These are phyloP conservation scores for Hephaestus fuliginosus DNA, from an alignment of 2,797 vertebrate species.

Conservation along the genomic window DNA sequence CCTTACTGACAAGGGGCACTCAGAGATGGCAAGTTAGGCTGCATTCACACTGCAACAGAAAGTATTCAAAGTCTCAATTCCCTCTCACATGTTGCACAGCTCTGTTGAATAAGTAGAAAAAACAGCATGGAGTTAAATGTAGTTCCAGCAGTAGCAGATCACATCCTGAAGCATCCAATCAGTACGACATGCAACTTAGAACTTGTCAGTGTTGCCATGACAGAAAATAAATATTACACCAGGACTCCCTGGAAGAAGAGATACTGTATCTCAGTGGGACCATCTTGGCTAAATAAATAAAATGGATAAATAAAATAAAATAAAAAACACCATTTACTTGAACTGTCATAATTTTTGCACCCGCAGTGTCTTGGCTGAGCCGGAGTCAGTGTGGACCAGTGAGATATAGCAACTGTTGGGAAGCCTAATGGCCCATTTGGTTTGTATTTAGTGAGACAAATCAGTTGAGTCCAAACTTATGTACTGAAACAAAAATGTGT, in stretches of 20 bases:
- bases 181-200: conserved; percentile 8
- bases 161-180: conserved; percentile 19
- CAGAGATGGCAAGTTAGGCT: conserved; percentile 9
- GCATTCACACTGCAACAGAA: not conserved
- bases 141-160: conserved; percentile 14
- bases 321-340: conserved; percentile 37
- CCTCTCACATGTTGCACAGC: conserved; percentile 15
- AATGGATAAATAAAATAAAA: too few species aligned
- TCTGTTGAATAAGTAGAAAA: not conserved
- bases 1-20: not conserved
- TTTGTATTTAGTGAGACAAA: conserved; percentile 48
- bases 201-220: conserved; percentile 46
- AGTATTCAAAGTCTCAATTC: not conserved
- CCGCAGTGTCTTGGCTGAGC: conserved; percentile 37
- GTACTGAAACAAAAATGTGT: conserved; percentile 49
- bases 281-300: too few species aligned
- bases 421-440: conserved; percentile 48
- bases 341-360: conserved; percentile 39
- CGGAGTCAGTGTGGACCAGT: conserved; percentile 23
- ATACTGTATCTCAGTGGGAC: too few species aligned
- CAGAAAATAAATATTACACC: conserved; percentile 59
- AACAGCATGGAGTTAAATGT: conserved; percentile 11
- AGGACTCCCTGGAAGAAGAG: too few species aligned
- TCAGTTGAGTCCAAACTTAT: conserved; percentile 25
- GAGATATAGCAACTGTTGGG: conserved; percentile 43